phyloP scores from a whole-genome alignment of 2,888 invertebrate species.

The Chalcosyrphus nemorum region DNA sequence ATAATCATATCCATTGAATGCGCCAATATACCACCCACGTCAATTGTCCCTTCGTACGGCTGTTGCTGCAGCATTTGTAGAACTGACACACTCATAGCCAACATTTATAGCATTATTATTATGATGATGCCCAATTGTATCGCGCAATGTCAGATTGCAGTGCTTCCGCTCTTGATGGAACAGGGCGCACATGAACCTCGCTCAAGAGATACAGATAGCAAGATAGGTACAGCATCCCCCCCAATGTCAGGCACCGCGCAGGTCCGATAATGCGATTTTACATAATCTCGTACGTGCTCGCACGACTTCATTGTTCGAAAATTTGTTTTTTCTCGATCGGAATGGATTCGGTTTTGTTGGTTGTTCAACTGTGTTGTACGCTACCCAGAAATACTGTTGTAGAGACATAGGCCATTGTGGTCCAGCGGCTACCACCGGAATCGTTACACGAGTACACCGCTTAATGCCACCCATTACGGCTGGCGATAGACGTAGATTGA shows the following conservation, averaged over 20 bases:
- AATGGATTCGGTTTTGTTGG: conserved; percentile 61
- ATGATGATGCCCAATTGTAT: conserved; percentile 59
- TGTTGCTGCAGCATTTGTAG: conserved; percentile 30
- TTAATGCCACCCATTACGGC: conserved; percentile 73
- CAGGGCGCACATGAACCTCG: conserved; percentile 17
- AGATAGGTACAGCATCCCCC: conserved; percentile 26
- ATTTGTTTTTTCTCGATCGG: conserved; percentile 69
- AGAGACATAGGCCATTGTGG: conserved; percentile 66
- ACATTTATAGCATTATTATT: conserved; percentile 54
- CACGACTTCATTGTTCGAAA: conserved; percentile 72
- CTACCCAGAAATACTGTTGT: conserved; percentile 61
- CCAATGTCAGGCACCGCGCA: conserved; percentile 44
- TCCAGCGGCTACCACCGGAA: conserved; percentile 67
- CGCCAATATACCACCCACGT: conserved; percentile 71
- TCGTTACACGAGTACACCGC: conserved; percentile 73
- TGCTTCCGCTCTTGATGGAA: conserved; percentile 42
- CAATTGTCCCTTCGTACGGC: conserved; percentile 19
- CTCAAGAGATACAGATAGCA: conserved; percentile 33
- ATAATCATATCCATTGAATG: conserved; percentile 68
- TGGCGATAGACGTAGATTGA: conserved; percentile 71
- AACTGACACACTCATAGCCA: conserved; percentile 48
- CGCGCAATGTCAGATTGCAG: conserved; percentile 53
- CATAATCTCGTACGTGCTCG: conserved; percentile 72
- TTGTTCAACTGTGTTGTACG: conserved; percentile 64
- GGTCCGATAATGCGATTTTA: conserved; percentile 68